Evolutionary conservation across 2,888 invertebrate genomes (phyloP).

Genomic region (Himalopsyche tibetana): DNA sequence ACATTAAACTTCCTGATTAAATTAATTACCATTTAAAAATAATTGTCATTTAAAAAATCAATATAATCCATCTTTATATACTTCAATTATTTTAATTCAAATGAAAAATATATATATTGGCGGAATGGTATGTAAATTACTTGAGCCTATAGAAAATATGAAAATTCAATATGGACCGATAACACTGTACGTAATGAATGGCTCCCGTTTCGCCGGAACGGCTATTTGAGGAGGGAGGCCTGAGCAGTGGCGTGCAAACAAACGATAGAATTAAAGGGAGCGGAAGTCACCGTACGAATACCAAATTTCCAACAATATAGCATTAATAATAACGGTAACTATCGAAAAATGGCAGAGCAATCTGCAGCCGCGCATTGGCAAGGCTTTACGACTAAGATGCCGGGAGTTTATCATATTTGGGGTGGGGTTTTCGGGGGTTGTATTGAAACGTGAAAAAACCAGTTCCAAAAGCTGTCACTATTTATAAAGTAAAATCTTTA

Average conservation of each 20-base stretch:
- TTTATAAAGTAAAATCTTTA: no score
- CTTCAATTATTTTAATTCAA: no score
- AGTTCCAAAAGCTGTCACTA: no score
- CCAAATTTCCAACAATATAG: conserved; percentile 42
- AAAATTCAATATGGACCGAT: conserved; percentile 24
- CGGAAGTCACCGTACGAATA: conserved; percentile 27
- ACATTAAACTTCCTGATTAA: no score
- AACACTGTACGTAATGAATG: conserved; percentile 36
- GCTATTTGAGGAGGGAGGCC: neutral
- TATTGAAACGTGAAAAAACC: no score
- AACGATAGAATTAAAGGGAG: conserved; percentile 28
- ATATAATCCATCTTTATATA: no score
- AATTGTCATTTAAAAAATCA: no score
- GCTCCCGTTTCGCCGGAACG: conserved; percentile 37
- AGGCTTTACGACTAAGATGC: conserved; percentile 19
- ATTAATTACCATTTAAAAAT: no score
- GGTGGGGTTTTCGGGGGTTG: neutral
- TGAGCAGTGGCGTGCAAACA: conserved; percentile 40
- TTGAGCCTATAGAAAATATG: neutral
- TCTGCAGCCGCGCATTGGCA: conserved; percentile 10
- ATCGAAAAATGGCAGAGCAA: conserved; percentile 39
- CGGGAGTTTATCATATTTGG: conserved; percentile 22
- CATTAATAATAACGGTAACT: conserved; percentile 42
- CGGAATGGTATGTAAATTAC: neutral
- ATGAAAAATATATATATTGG: no score